Evolutionary conservation across 1,140 invertebrate species (phyloP).

Genomic region (Drosophila parvula): DNA sequence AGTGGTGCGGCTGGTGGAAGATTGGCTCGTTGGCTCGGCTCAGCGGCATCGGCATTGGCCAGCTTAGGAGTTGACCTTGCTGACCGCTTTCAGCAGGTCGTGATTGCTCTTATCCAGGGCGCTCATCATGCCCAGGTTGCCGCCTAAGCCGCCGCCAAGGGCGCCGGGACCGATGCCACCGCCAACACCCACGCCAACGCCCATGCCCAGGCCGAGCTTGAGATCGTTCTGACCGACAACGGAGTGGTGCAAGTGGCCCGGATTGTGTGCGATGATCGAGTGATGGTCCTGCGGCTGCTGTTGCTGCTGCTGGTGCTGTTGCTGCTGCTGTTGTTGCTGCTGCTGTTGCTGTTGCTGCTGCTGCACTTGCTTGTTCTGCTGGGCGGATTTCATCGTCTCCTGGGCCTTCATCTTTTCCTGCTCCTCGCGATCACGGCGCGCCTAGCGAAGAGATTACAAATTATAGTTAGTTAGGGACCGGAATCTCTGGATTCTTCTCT

Average conservation of each 20-base stretch:
- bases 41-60: background rate
- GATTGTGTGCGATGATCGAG: conserved; percentile 85
- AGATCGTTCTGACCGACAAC: conserved; percentile 83
- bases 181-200: conserved; percentile 65
- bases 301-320: conserved; percentile 87
- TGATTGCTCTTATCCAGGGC: conserved; percentile 86
- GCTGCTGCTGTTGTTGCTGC: conserved; percentile 86
- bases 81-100: conserved; percentile 86
- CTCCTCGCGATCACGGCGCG: conserved; percentile 94
- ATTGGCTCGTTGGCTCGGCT: conserved; percentile 30
- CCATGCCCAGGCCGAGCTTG: conserved; percentile 79
- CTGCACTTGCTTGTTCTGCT: conserved; percentile 87
- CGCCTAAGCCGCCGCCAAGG: conserved; percentile 70
- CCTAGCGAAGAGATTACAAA: conserved; percentile 41
- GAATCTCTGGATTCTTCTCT: background rate
- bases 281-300: conserved; percentile 85
- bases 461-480: background rate
- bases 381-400: conserved; percentile 92
- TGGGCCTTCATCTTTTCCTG: conserved; percentile 96
- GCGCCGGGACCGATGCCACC: conserved; percentile 68
- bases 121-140: conserved; percentile 84
- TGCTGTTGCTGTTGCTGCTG: conserved; percentile 87
- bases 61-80: conserved; percentile 86
- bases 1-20: conserved; percentile 38
- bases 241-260: conserved; percentile 82